Evolutionary conservation across 1,140 invertebrate species (phyloP).

Genomic region (Drosophila ohnishii): DNA sequence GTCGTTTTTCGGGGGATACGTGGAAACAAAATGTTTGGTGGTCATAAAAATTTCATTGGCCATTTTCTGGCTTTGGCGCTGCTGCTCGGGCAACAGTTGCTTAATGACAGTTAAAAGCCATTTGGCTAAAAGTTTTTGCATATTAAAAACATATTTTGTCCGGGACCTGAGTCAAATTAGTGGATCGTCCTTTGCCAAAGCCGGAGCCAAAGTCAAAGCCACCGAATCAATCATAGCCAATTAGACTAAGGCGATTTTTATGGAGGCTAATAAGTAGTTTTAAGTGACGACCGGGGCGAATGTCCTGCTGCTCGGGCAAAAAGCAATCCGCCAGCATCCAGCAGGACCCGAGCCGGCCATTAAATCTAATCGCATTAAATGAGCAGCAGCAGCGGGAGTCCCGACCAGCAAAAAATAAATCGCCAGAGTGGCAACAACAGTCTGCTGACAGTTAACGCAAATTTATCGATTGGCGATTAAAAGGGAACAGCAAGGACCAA

Average conservation of each 20-base stretch:
- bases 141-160: slow-evolving; percentile 78
- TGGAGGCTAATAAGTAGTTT: slow-evolving; percentile 69
- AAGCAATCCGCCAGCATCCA: slow-evolving; percentile 34
- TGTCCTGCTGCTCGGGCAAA: slow-evolving; percentile 53
- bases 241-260: slow-evolving; percentile 79
- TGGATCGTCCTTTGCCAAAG: slow-evolving; percentile 33
- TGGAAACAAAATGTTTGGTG: slow-evolving; percentile 51
- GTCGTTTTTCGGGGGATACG: slow-evolving; percentile 43
- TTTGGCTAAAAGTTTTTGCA: slow-evolving; percentile 78
- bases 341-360: slow-evolving; percentile 54
- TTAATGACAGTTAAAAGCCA: slow-evolving; percentile 80
- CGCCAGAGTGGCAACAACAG: slow-evolving; percentile 38
- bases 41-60: slow-evolving; percentile 79
- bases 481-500: slow-evolving; percentile 54
- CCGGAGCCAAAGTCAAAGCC: slow-evolving; percentile 11
- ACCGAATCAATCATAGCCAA: slow-evolving; percentile 73
- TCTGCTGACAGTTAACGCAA: slow-evolving; percentile 77
- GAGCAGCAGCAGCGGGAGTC: slow-evolving; percentile 50
- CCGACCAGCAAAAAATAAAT: slow-evolving; percentile 38
- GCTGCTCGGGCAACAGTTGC: slow-evolving; percentile 67
- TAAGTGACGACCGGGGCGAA: slow-evolving; percentile 50
- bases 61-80: slow-evolving; percentile 57
- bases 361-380: slow-evolving; percentile 81
- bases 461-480: slow-evolving; percentile 81
- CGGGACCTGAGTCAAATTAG: slow-evolving; percentile 55